Evolutionary conservation across 2,888 invertebrate genomes (phyloP).

Genomic region (Drosophila melanosoma): DNA sequence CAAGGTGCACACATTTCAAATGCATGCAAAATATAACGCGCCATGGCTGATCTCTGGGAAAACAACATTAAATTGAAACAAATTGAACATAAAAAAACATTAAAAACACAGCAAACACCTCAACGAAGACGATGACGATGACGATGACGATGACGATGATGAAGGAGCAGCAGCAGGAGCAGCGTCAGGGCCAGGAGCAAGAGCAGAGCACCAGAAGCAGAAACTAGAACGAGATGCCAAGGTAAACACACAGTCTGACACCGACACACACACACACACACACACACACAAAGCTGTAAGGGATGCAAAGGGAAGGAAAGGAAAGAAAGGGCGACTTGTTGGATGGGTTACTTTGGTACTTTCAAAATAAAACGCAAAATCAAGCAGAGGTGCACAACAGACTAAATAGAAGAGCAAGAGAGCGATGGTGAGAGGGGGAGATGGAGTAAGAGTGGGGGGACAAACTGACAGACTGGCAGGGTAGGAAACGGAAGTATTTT

Average conservation of each 20-base stretch:
- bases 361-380: slow-evolving; percentile 64
- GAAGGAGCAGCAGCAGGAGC: slow-evolving; percentile 1
- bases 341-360: slow-evolving; percentile 58
- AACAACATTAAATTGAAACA: slow-evolving; percentile 81
- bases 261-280: slow-evolving; percentile 25
- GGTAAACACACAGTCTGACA: slow-evolving; percentile 65
- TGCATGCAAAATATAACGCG: slow-evolving; percentile 74
- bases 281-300: slow-evolving; percentile 18
- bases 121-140: slow-evolving; percentile 36
- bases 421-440: not conserved
- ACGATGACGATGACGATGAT: slow-evolving; percentile 23
- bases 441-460: not conserved
- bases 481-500: slow-evolving; percentile 80
- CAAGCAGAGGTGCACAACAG: slow-evolving; percentile 70
- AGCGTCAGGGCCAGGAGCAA: slow-evolving; percentile 5
- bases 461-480: slow-evolving; percentile 52
- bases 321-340: slow-evolving; percentile 39
- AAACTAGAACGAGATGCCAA: slow-evolving; percentile 61
- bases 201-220: slow-evolving; percentile 21
- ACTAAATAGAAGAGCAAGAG: slow-evolving; percentile 14
- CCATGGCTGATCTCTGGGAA: slow-evolving; percentile 71
- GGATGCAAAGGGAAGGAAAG: not conserved
- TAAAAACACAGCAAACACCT: slow-evolving; percentile 80
- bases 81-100: slow-evolving; percentile 80
- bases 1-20: slow-evolving; percentile 65